These are phyloP conservation scores for Plemyria rubiginata DNA, from an alignment of 2,888 invertebrate genomes.

Conservation along the genomic window DNA sequence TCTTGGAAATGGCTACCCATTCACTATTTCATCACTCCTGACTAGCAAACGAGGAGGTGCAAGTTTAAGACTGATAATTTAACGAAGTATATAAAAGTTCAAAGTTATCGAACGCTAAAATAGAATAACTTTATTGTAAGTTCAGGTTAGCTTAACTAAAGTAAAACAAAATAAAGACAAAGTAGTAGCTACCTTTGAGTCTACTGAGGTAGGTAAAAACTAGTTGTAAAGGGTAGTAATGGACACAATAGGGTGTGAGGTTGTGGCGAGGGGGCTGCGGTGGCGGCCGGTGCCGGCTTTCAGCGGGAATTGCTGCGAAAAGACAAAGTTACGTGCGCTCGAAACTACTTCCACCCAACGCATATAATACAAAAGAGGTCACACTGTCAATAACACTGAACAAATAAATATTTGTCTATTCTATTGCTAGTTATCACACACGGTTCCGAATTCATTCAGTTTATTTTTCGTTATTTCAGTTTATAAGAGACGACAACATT, in stretches of 20 bases:
- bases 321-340: slow-evolving; percentile 66
- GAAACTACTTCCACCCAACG: slow-evolving; percentile 57
- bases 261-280: slow-evolving; percentile 60
- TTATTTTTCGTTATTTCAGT: too few relatives aligned
- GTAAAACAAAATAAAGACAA: slow-evolving; percentile 37
- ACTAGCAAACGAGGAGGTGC: slow-evolving; percentile 58
- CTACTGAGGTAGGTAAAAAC: slow-evolving; percentile 58
- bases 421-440: slow-evolving; percentile 43
- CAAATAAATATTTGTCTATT: slow-evolving; percentile 51
- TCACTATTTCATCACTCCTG: slow-evolving; percentile 66
- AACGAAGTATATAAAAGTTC: slow-evolving; percentile 10
- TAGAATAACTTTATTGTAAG: slow-evolving; percentile 5
- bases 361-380: slow-evolving; percentile 56
- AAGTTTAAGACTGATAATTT: slow-evolving; percentile 28
- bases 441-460: too few relatives aligned
- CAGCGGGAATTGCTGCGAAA: slow-evolving; percentile 63
- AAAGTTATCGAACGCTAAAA: slow-evolving; percentile 22
- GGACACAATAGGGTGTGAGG: slow-evolving; percentile 67
- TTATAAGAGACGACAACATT: too few relatives aligned
- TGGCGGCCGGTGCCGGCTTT: slow-evolving; percentile 60
- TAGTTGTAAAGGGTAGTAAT: slow-evolving; percentile 66
- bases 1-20: slow-evolving; percentile 66
- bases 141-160: slow-evolving; percentile 10
- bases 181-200: slow-evolving; percentile 35
- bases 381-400: slow-evolving; percentile 52